Evolutionary conservation across 2,113 vertebrate species (phyloP).

Genomic region (Spea bombifrons): DNA sequence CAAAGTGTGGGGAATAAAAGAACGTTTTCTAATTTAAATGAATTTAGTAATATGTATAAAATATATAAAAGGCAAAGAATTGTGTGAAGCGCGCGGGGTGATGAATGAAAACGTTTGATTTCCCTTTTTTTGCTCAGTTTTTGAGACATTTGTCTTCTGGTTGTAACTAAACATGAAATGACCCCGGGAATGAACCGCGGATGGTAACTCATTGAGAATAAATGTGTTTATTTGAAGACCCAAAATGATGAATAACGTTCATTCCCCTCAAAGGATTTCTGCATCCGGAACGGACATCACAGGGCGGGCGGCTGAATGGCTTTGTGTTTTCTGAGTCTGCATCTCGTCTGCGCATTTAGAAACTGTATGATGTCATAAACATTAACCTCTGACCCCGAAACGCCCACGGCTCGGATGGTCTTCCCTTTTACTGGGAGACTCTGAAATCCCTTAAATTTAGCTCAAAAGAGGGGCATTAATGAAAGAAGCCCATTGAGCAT

Average conservation of each 20-base stretch:
- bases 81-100: no score
- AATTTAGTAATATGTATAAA: no score
- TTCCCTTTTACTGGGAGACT: not conserved
- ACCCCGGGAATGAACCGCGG: no score
- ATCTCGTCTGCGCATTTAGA: constrained; percentile 13
- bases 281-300: not conserved
- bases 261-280: not conserved
- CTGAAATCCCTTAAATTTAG: constrained; percentile 35
- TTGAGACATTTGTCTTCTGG: no score
- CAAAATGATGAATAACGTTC: not conserved
- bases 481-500: constrained; percentile 11
- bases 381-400: constrained; percentile 51
- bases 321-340: constrained; percentile 3
- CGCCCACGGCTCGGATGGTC: constrained; percentile 27
- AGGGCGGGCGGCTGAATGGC: not conserved
- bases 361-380: constrained; percentile 29
- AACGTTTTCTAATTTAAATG: no score
- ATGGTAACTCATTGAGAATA: constrained; percentile 50
- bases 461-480: not conserved
- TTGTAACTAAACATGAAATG: no score
- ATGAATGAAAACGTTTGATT: no score
- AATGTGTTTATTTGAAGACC: constrained; percentile 56
- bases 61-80: no score
- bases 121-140: no score
- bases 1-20: no score